These are phyloP conservation scores for Ylistrum balloti DNA, from an alignment of 1,140 invertebrate genomes.

Conservation along the genomic window DNA sequence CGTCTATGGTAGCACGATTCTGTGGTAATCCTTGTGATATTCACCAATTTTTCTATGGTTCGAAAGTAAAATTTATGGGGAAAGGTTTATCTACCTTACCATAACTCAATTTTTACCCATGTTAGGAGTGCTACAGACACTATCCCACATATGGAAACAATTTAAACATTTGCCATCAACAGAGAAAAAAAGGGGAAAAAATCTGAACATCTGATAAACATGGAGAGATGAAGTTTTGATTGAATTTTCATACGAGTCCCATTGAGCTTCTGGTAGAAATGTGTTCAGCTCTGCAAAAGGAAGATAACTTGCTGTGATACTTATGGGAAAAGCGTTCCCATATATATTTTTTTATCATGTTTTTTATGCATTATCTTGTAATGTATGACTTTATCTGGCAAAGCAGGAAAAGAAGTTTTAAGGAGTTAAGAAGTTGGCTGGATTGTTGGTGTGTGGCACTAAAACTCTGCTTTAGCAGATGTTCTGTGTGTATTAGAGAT, in stretches of 20 bases:
- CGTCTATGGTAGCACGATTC: neutral
- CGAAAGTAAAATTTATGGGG: neutral
- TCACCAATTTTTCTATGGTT: neutral
- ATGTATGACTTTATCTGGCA: neutral
- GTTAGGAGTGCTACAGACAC: no score
- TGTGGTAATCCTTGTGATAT: neutral
- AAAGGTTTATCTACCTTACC: neutral
- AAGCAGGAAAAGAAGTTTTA: neutral
- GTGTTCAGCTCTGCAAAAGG: neutral
- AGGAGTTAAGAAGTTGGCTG: neutral
- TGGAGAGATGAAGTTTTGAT: neutral
- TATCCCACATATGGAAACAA: neutral
- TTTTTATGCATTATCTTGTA: conserved; percentile 28
- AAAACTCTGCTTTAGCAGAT: neutral
- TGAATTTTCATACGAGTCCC: conserved; percentile 18
- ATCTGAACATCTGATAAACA: conserved; percentile 21
- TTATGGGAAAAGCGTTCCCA: neutral
- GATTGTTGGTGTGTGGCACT: neutral
- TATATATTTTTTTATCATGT: neutral
- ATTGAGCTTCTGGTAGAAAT: neutral
- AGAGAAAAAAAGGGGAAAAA: no score
- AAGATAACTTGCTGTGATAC: neutral
- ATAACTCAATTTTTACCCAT: neutral
- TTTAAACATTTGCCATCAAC: neutral
- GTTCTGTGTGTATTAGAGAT: neutral